Base-by-base conservation (phyloP, 2,888 invertebrate species). In the Agrilus mali region DNA sequence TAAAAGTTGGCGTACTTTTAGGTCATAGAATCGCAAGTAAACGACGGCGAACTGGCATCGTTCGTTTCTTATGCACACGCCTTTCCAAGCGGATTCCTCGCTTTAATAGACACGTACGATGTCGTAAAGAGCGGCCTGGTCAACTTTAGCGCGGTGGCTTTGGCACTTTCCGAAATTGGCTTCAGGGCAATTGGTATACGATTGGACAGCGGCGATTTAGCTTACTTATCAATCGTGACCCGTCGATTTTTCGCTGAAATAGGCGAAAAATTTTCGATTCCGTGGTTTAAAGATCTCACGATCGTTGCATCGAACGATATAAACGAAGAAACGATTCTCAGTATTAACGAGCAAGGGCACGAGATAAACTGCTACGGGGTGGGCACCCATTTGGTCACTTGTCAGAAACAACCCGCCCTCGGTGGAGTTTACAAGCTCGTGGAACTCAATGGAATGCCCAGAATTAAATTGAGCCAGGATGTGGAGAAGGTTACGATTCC, bases 251-350 rank as follows among this genome's bases (percentile, higher is more conserved):
- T 97, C 62, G 76, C 69, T 59, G 76, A 73, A 59, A 78, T 96
- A 27, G 83, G 85, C 0, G 71, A 75, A 37, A 72, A 77, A 60
- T 87, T 82, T 60, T 72, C 82, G 46, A 65, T 90, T 50, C 80
- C 85, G 0, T 90, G 88, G 86, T 94, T 96, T 68, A 75, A 78
- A 15, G 73, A 80, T 46, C 67, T 95, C 48, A 82, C 78, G n/a
- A 96, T 97, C 53, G 90, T 97, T 44, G 97, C 95, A 1, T 96
- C 95, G 35, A 98, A 97, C 66, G 97, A 97, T 63, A 96, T 97
- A 50, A 97, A 97, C 60, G 97, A 98, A 66, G 96, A 97, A 51
- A 97, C 96, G 1, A 96, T 97, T 58, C 76, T 93, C 53, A 96
- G 95, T 58, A 70, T 97, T 42, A 95, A 96, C 61, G 95, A 96